Base-by-base conservation (phyloP, 2,888 invertebrate species). In the Caenorhabditis sp. region DNA sequence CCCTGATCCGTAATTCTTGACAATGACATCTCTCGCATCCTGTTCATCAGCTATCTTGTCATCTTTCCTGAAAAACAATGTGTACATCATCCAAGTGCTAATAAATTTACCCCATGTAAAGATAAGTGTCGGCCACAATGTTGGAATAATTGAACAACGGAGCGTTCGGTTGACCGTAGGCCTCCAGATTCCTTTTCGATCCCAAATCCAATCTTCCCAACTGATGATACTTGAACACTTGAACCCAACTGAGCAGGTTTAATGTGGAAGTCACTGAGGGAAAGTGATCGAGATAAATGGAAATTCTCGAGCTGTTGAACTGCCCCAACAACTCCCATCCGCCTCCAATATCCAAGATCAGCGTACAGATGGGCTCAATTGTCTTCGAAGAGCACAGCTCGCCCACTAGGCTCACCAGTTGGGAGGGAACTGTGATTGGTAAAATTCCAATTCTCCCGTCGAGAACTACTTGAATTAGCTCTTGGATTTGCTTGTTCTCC, bases 151-250 rank as follows among this genome's bases (percentile, higher is more conserved):
- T 43, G 22, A 74, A 59, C n/a, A 9, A 22, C 0, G 78, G 78
- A 8, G 76, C 55, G 15, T 68, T 56, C 2, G 17, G 9, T 56
- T 62, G 61, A 45, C 74, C 74, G 32, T 75, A 75, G 6, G 43
- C 43, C 13, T 43, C 45, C 41, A 56, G 5, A 30, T 75, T 75
- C 20, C 50, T 53, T 13, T 20, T 22, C 0, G 24, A 20, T 46
- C 78, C 78, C 13, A 61, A 37, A 62, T 75, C 74, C 11, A 75
- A 22, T 50, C 53, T 41, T 17, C 66, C 17, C 30, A 79, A 17
- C 20, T 72, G 52, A 30, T 79, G 79, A 55, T 63, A 65, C 43
- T 72, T 68, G 61, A 79, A 63, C 9, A 72, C 35, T 48, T 79
- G 79, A 24, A 53, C 39, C 75, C 75, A 79, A 35, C 66, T 66